Conservation (phyloP, 2,888 invertebrate species). For the Troides helena region DNA sequence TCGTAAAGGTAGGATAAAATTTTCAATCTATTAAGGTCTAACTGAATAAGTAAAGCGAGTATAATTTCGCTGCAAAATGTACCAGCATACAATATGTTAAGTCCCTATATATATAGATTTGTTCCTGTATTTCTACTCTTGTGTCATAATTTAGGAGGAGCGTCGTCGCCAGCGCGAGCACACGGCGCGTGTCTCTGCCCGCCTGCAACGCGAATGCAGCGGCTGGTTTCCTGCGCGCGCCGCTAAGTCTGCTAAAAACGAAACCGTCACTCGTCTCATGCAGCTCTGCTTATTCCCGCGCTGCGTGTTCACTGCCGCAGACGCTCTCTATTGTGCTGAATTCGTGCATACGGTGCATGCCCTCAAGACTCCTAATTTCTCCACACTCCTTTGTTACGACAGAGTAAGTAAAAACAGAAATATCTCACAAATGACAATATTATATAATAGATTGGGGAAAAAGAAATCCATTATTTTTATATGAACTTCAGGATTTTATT, state of each 20-base stretch:
- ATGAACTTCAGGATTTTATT: too few species aligned
- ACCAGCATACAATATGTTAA: too few species aligned
- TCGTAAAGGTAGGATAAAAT: too few species aligned
- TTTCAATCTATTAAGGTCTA: too few species aligned
- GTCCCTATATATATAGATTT: neutral
- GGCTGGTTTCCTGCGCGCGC: slow-evolving; percentile 92
- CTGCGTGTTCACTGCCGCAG: slow-evolving; percentile 96
- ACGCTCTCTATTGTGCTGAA: slow-evolving; percentile 98
- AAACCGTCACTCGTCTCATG: slow-evolving; percentile 97
- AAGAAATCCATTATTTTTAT: too few species aligned
- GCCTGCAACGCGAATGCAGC: slow-evolving; percentile 87
- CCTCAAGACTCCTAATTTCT: slow-evolving; percentile 97
- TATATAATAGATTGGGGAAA: too few species aligned
- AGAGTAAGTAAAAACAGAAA: slow-evolving; percentile 82
- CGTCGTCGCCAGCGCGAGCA: slow-evolving; percentile 96
- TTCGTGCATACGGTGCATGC: slow-evolving; percentile 98
- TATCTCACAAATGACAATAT: too few species aligned
- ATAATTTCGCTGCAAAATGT: too few species aligned
- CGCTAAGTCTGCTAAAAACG: slow-evolving; percentile 94
- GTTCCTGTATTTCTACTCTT: neutral
- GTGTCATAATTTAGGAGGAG: slow-evolving; percentile 85
- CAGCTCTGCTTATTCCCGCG: slow-evolving; percentile 98
- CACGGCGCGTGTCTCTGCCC: slow-evolving; percentile 90
- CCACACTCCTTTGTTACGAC: slow-evolving; percentile 97
- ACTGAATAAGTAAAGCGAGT: too few species aligned